Evolutionary conservation across 2,888 invertebrate genomes (phyloP), one percentile per base, ranked within the genome.

Genomic region (Rhagium mordax): DNA sequence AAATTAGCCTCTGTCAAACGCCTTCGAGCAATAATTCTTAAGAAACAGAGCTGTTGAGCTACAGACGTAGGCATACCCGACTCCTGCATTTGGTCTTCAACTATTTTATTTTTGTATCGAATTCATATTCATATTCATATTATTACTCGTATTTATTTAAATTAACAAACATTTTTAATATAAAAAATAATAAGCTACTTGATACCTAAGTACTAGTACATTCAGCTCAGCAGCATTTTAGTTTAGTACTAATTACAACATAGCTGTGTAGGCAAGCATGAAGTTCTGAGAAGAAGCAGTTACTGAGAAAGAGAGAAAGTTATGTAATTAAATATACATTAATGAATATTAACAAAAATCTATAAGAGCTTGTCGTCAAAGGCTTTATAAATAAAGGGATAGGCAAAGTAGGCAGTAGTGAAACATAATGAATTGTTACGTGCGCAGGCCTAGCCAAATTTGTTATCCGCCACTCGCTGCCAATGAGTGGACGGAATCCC

Each of bases 401-500:
- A 13, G 33, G 20, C 18, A 59, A 59, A 27, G 29, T 20, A 29
- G 57, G 18, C 1, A 53, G 24, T 24, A 13, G 2, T 20, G 53
- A 20, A 3, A 51, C 27, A 6, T 59, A 59, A 29, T 59, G 59
- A 18, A 59, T 29, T 29, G 7, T 59, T 33, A 8, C 18, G 59
- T 59, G 59, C 59, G 59, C 59, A 59, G 33, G 59, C 59, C 18
- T 59, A 59, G 16, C 33, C 33, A 10, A 59, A 59, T 59, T 59
- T 33, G 41, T 41, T 41, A 4, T 59, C 33, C 33, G 10, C 59
- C 33, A 33, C 13, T 41, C 41, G 13, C 33, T 33, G 29, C 33
- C 18, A 33, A 2, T 2, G 18, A 18, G n/a, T 59, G 59, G 10
- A 59, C 16, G 59, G 33, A 57, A 57, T 10, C 33, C 13, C 13